Evolutionary conservation across 2,888 invertebrate species (phyloP).

Genomic region (Dynastes grantii): DNA sequence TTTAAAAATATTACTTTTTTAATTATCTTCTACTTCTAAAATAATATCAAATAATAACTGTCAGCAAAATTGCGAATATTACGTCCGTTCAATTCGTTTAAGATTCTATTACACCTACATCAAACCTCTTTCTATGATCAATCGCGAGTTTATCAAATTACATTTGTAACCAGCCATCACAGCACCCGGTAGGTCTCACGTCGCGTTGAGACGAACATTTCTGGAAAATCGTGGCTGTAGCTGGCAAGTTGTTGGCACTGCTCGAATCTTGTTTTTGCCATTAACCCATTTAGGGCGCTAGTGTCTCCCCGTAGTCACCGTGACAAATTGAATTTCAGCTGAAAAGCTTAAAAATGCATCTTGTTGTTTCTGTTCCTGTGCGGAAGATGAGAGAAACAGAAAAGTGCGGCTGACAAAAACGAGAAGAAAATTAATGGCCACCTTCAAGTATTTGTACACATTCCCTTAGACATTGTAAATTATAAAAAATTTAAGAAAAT

Average conservation of each 20-base stretch:
- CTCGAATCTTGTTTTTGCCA: constrained; percentile 35
- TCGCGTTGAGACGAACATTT: constrained; percentile 3
- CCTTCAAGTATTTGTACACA: constrained; percentile 20
- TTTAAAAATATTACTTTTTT: no score
- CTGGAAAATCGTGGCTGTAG: constrained; percentile 7
- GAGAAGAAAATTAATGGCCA: constrained; percentile 33
- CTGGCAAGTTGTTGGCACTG: constrained; percentile 22
- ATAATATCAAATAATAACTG: no score
- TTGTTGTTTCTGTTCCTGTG: constrained; percentile 16
- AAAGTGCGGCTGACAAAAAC: constrained; percentile 21
- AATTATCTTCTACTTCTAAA: no score
- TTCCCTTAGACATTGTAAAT: background rate
- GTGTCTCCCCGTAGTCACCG: constrained; percentile 33
- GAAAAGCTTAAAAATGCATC: constrained; percentile 37
- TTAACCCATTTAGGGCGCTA: constrained; percentile 29
- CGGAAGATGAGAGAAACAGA: constrained; percentile 8
- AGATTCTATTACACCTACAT: no score
- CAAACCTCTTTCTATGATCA: no score
- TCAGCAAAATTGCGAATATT: no score
- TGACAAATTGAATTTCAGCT: constrained; percentile 42
- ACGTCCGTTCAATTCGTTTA: no score
- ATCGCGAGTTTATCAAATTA: no score
- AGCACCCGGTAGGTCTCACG: no score
- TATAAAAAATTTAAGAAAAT: background rate
- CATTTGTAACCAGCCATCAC: no score